Percentiles rank a stretch among this genome's conserved stretches.
phyloP scores from a whole-genome alignment of 2,888 invertebrate species.

The Tortrix viridana region DNA sequence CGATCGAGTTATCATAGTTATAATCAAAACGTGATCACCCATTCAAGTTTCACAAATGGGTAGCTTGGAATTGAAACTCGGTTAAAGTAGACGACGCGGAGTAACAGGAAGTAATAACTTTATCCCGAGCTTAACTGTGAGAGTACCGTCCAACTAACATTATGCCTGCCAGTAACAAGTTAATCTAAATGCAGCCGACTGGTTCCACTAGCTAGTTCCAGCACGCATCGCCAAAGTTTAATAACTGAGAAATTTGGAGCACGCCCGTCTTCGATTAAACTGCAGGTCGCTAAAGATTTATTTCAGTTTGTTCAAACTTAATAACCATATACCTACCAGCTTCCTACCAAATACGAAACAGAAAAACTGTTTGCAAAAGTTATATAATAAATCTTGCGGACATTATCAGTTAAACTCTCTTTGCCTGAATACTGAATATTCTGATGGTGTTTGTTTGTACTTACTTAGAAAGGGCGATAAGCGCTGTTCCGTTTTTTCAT shows the following conservation, averaged over 20 bases:
- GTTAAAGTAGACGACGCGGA: slow-evolving; percentile 75
- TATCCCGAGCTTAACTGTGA: slow-evolving; percentile 75
- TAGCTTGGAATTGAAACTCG: slow-evolving; percentile 77
- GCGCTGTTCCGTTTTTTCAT: slow-evolving; percentile 70
- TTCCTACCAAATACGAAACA: slow-evolving; percentile 20
- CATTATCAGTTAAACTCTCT: slow-evolving; percentile 71
- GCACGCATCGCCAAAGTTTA: slow-evolving; percentile 78
- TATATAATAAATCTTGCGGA: slow-evolving; percentile 73
- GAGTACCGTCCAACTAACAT: slow-evolving; percentile 80
- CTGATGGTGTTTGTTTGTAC: slow-evolving; percentile 79
- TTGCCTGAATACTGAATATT: slow-evolving; percentile 74
- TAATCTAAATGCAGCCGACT: slow-evolving; percentile 82
- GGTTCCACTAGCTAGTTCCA: slow-evolving; percentile 67
- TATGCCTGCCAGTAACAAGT: slow-evolving; percentile 83
- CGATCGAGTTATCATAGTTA: slow-evolving; percentile 70
- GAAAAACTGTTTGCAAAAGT: slow-evolving; percentile 53
- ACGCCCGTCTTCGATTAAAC: slow-evolving; percentile 64
- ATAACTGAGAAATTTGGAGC: slow-evolving; percentile 73
- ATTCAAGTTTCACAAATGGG: slow-evolving; percentile 77
- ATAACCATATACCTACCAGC: neutral
- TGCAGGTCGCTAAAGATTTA: slow-evolving; percentile 46
- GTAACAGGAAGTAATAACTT: slow-evolving; percentile 83
- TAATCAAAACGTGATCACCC: slow-evolving; percentile 76
- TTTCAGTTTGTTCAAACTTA: slow-evolving; percentile 3
- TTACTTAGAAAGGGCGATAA: slow-evolving; percentile 77